Conservation (phyloP, 2,797 vertebrate species). For the Carduelis carduelis region DNA sequence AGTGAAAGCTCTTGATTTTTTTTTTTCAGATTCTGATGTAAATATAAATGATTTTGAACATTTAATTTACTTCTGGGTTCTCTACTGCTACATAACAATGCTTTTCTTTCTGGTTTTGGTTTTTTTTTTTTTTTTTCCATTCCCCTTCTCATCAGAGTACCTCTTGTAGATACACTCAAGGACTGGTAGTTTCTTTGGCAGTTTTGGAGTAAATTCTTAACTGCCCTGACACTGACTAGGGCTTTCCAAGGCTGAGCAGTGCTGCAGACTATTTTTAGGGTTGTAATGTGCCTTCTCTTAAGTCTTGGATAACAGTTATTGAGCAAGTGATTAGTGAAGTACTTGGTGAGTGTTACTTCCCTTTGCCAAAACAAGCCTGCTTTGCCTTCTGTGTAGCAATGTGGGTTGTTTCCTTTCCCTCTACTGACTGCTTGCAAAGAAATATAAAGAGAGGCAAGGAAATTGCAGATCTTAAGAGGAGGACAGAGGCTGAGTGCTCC, state of each 20-base stretch:
- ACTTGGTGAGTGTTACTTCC: constrained; percentile 15
- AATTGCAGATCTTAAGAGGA: not conserved
- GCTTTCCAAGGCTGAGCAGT: constrained; percentile 49
- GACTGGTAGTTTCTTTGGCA: not conserved
- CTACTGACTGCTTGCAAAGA: not conserved
- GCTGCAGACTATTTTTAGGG: constrained; percentile 49
- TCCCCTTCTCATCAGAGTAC: not conserved
- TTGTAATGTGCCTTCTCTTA: constrained; percentile 68
- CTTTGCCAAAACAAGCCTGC: not conserved
- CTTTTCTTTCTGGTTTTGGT: not conserved
- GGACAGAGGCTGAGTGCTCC: not conserved
- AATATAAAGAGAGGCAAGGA: not conserved
- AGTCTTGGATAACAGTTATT: constrained; percentile 40
- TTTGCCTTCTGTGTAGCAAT: not conserved
- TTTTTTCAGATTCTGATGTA: not conserved
- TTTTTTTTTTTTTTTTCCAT: not conserved
- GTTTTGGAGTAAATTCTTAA: not conserved
- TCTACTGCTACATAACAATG: not conserved
- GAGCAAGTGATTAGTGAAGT: constrained; percentile 8
- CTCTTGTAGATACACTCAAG: not conserved
- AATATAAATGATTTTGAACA: constrained; percentile 1
- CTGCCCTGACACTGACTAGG: not conserved
- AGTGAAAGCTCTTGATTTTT: not conserved
- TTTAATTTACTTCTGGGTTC: not conserved
- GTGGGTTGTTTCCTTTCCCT: not conserved